Percentiles rank a stretch among this genome's conserved stretches.
These are phyloP conservation scores for Carassius auratus DNA, from an alignment of 2,113 vertebrate genomes.

Conservation along the genomic window DNA sequence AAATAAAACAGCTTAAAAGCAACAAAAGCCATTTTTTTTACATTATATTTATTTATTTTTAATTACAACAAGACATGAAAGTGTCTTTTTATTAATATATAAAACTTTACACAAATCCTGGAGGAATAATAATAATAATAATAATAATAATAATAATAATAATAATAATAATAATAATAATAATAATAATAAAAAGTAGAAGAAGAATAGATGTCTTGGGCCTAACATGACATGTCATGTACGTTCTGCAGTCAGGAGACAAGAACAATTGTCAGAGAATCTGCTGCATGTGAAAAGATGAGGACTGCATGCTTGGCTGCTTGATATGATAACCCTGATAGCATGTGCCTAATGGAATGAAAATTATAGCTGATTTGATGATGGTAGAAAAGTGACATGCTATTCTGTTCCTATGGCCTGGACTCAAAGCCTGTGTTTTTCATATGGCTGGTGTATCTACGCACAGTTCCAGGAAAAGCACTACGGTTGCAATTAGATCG, in stretches of 20 bases:
- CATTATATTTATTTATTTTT: no score
- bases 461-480: conserved; percentile 16
- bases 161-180: not conserved
- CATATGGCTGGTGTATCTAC: conserved; percentile 54
- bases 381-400: conserved; percentile 58
- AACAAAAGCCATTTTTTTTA: no score
- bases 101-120: not conserved
- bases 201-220: no score
- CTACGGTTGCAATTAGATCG: conserved; percentile 49
- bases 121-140: not conserved
- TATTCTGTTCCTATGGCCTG: conserved; percentile 51
- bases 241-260: not conserved
- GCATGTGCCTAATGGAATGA: conserved; percentile 62
- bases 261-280: conserved; percentile 4
- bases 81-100: not conserved
- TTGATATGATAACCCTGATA: conserved; percentile 63
- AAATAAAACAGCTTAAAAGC: no score
- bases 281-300: conserved; percentile 5
- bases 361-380: conserved; percentile 63
- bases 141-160: not conserved
- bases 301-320: conserved; percentile 55
- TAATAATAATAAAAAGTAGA: no score
- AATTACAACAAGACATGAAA: not conserved
- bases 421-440: conserved; percentile 49
- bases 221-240: not conserved